These are phyloP conservation scores for Chaetodon trifascialis DNA, from an alignment of 2,113 vertebrate genomes.

Conservation along the genomic window DNA sequence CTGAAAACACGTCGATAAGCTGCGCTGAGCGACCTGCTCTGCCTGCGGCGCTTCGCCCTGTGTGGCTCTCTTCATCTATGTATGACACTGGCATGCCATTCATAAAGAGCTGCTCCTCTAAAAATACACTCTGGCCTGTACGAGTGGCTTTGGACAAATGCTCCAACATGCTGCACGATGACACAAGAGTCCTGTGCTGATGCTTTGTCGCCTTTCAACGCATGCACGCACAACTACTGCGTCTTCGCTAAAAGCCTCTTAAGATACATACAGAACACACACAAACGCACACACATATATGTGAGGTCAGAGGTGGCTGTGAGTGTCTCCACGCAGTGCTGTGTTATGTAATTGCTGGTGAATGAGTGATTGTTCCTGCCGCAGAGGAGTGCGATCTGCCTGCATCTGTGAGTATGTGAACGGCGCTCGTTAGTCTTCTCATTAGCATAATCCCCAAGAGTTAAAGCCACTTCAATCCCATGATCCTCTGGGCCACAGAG, in stretches of 20 bases:
- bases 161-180: not conserved
- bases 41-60: not conserved
- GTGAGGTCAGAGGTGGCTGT: conserved; percentile 24
- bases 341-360: conserved; percentile 50
- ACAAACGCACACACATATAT: not conserved
- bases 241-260: not conserved
- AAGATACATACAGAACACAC: not conserved
- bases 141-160: conserved; percentile 26
- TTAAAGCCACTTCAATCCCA: conserved; percentile 76
- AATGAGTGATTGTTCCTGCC: conserved; percentile 52
- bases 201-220: not conserved
- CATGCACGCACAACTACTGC: not conserved
- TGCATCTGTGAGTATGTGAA: conserved; percentile 32
- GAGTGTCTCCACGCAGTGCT: not conserved
- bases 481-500: conserved; percentile 64
- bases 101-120: conserved; percentile 36
- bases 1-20: not conserved
- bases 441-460: conserved; percentile 78
- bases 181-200: not conserved
- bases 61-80: conserved; percentile 3
- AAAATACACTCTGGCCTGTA: conserved; percentile 31
- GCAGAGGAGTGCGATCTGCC: not conserved
- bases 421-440: conserved; percentile 50
- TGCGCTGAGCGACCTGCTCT: not conserved
- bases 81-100: conserved; percentile 7